A percentile compares a stretch with the other conserved stretches of the same genome.
Conservation (phyloP, 2,888 invertebrate genomes). For the Athrips mouffetella region DNA sequence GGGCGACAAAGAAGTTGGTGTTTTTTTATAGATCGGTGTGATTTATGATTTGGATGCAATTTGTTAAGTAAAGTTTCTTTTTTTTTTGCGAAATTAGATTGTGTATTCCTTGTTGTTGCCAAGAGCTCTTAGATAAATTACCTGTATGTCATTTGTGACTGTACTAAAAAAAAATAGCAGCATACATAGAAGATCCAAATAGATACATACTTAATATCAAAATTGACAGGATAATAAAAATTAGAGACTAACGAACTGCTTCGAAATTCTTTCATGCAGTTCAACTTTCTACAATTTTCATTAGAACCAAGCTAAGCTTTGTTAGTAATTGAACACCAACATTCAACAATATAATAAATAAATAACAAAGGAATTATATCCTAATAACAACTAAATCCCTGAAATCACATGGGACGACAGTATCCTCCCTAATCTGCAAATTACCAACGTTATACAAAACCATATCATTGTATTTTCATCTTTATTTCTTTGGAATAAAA, state of each 20-base stretch:
- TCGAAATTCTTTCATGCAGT: too few species aligned
- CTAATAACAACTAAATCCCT: conserved; percentile 56
- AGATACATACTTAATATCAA: too few species aligned
- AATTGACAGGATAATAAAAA: too few species aligned
- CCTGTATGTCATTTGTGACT: too few species aligned
- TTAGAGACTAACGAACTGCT: too few species aligned
- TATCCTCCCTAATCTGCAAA: conserved; percentile 22
- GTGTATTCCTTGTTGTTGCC: too few species aligned
- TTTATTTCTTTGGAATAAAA: conserved; percentile 19
- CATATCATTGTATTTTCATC: conserved; percentile 18
- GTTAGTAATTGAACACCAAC: not conserved
- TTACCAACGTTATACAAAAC: not conserved
- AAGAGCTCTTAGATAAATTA: too few species aligned
- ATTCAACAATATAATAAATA: conserved; percentile 1
- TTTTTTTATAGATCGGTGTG: conserved; percentile 45
- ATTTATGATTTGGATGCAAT: conserved; percentile 60
- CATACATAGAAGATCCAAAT: not conserved
- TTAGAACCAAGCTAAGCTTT: too few species aligned
- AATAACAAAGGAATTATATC: conserved; percentile 41
- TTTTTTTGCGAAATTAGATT: not conserved
- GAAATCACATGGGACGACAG: conserved; percentile 55
- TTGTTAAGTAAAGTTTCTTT: conserved; percentile 29
- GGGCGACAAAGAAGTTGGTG: conserved; percentile 36
- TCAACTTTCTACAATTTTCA: too few species aligned
- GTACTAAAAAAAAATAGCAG: not conserved